Percentiles rank a stretch among this genome's conserved stretches.
These are phyloP conservation scores for Ailuropoda melanoleuca DNA, from an alignment of 2,113 vertebrate species.

Conservation along the genomic window DNA sequence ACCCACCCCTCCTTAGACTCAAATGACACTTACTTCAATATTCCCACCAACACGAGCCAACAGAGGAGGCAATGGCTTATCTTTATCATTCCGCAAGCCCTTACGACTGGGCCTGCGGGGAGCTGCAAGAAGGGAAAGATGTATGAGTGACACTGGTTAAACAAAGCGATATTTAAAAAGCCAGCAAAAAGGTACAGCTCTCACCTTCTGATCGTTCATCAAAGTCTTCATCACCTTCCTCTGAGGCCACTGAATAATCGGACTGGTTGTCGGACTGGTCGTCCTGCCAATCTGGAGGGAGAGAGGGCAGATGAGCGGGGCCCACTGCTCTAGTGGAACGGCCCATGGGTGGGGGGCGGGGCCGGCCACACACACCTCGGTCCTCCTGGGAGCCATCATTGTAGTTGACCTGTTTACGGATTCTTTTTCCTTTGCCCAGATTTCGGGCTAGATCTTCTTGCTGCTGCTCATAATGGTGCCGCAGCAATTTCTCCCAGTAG, in stretches of 20 bases:
- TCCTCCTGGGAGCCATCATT: conserved; percentile 99
- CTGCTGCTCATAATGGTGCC: conserved; percentile 99
- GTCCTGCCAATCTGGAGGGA: conserved; percentile 97
- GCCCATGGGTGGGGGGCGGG: conserved; percentile 75
- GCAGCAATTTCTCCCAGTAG: conserved; percentile 98
- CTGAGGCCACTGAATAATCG: conserved; percentile 98
- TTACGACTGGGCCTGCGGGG: conserved; percentile 95
- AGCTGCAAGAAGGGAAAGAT: conserved; percentile 82
- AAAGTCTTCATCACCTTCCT: conserved; percentile 98
- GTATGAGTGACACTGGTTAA: not conserved
- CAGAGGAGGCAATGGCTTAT: conserved; percentile 96
- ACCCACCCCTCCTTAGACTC: not conserved
- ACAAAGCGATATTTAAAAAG: not conserved
- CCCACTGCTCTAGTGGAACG: conserved; percentile 75
- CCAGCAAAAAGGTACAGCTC: not conserved
- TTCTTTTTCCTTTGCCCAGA: conserved; percentile 98
- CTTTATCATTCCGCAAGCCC: conserved; percentile 96
- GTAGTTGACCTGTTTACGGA: conserved; percentile 99
- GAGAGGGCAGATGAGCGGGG: conserved; percentile 83
- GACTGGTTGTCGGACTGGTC: conserved; percentile 99
- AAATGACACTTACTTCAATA: conserved; percentile 90
- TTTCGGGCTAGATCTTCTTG: conserved; percentile 98
- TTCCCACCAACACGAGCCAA: conserved; percentile 98
- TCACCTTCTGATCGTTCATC: conserved; percentile 97
- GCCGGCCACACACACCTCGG: conserved; percentile 91